These are phyloP conservation scores for Prorops nasuta DNA, from an alignment of 1,140 invertebrate species.

Conservation along the genomic window DNA sequence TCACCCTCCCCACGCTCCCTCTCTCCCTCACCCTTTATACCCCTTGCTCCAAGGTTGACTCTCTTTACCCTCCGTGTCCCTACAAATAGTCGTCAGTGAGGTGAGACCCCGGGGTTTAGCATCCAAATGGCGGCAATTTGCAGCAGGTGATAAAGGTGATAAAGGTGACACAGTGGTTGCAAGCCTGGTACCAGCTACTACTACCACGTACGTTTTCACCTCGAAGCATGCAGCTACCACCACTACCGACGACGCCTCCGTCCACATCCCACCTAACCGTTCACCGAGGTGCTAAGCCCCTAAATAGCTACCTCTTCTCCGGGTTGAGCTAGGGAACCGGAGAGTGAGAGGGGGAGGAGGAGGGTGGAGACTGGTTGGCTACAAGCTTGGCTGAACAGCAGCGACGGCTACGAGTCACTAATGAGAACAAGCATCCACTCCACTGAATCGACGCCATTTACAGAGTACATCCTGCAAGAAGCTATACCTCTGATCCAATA, in stretches of 20 bases:
- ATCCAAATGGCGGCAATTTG: slow-evolving; percentile 57
- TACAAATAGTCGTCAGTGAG: slow-evolving; percentile 50
- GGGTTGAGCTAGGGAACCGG: slow-evolving; percentile 25
- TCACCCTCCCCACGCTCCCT: slow-evolving; percentile 1
- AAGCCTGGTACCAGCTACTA: slow-evolving; percentile 25
- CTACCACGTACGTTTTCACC: slow-evolving; percentile 4
- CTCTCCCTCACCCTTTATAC: too few species aligned
- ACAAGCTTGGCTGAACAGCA: slow-evolving; percentile 8
- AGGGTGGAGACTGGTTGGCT: slow-evolving; percentile 30
- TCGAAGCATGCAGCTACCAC: neutral
- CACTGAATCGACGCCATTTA: too few species aligned
- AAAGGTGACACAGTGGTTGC: slow-evolving; percentile 53
- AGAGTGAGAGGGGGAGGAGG: too few species aligned
- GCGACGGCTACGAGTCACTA: slow-evolving; percentile 14
- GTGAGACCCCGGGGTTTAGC: slow-evolving; percentile 46
- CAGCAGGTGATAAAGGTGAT: slow-evolving; percentile 57
- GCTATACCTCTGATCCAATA: too few species aligned
- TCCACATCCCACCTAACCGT: slow-evolving; percentile 22
- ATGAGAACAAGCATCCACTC: too few species aligned
- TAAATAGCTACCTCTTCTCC: slow-evolving; percentile 50
- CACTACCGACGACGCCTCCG: slow-evolving; percentile 14
- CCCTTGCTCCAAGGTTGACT: too few species aligned
- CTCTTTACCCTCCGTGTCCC: too few species aligned
- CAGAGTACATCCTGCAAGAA: too few species aligned
- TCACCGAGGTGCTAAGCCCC: slow-evolving; percentile 48